Base-by-base conservation (phyloP, 2,888 invertebrate genomes). In the Hydraecia micacea region DNA sequence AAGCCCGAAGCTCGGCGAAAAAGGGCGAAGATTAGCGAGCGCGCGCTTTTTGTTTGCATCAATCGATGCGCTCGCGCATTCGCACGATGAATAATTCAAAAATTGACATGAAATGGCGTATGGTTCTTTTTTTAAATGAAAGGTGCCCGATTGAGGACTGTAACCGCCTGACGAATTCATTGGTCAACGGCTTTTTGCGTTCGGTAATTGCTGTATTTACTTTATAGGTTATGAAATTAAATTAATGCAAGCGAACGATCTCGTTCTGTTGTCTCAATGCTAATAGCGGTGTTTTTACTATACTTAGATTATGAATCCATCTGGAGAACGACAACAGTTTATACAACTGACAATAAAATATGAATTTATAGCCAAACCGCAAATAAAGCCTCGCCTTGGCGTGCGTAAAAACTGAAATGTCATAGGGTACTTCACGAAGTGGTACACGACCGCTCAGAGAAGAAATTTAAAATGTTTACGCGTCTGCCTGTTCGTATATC, bases 101-200 rank as follows among this genome's bases (percentile, higher is more conserved):
- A 96, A 96, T 96, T 96, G 97, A 96, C 97, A 97, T 97, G 96
- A 97, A 97, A 96, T 97, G 96, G 96, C 97, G 97, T 96, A 96
- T 96, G 96, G 96, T 95, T 95, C 95, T 96, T 96, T 97, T 96
- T 96, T 96, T 95, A 93, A 96, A 96, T 95, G 95, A 96, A 97
- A 96, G 97, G 97, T 96, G 97, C 96, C 95, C 97, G 96, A 97
- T 97, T 97, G 97, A 96, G 96, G 95, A 96, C 96, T 96, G 97
- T 96, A 96, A 96, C 96, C 96, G 96, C 94, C 96, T 96, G 97
- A 97, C 97, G 96, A 97, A 96, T 96, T 96, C 96, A 97, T 97
- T 96, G 96, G 96, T 86, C 96, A 95, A 96, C 96, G 95, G 96
- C 93, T 96, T 96, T 96, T 97, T 96, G 92, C 94, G 89, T 91